A percentile compares a stretch with the other conserved stretches of the same genome.
Evolutionary conservation across 2,797 vertebrate genomes (phyloP).

Genomic region (Todus mexicanus): DNA sequence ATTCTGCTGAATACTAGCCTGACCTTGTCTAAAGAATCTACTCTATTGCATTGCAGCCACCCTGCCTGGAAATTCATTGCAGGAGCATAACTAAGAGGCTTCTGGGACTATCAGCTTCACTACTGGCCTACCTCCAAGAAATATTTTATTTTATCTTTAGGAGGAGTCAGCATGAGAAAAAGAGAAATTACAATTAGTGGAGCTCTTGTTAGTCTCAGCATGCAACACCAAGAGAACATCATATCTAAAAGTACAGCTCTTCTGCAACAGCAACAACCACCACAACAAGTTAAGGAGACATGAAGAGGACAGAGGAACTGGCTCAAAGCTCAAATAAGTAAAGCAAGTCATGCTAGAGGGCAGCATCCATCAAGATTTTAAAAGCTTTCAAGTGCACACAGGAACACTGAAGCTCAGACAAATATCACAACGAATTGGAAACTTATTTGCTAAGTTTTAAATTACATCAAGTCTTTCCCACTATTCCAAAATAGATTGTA

Average conservation of each 20-base stretch:
- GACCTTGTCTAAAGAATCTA: slow-evolving; percentile 29
- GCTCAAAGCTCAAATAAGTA: not conserved
- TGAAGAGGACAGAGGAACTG: not conserved
- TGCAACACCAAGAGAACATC: not conserved
- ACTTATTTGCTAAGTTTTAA: not conserved
- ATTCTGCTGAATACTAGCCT: slow-evolving; percentile 12
- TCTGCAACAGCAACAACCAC: not conserved
- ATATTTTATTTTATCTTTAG: not conserved
- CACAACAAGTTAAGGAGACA: not conserved
- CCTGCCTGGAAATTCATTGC: not conserved
- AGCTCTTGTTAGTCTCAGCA: not conserved
- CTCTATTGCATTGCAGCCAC: not conserved
- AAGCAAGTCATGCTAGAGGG: not conserved
- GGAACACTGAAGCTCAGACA: not conserved
- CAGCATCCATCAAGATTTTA: not conserved
- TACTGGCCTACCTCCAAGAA: slow-evolving; percentile 8
- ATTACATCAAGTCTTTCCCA: not conserved
- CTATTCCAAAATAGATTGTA: not conserved
- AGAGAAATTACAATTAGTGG: not conserved
- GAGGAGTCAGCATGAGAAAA: not conserved
- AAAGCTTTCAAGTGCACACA: not conserved
- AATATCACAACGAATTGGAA: not conserved
- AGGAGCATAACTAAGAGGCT: not conserved
- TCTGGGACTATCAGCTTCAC: not conserved
- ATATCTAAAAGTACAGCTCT: not conserved